These are phyloP conservation scores for Coregonus sp. DNA, from an alignment of 2,797 vertebrate genomes.

Conservation along the genomic window DNA sequence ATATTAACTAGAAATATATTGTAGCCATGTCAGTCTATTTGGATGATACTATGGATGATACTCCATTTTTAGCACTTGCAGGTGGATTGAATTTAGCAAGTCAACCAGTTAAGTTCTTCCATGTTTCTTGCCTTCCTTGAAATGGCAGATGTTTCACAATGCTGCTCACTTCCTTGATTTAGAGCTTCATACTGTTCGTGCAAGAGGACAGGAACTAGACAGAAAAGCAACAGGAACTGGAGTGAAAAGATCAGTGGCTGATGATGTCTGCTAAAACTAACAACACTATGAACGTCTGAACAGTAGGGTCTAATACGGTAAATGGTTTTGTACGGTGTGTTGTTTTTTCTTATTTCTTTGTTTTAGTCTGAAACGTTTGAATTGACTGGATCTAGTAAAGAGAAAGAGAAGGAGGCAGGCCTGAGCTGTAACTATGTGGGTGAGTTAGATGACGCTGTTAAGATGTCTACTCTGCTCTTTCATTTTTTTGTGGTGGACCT, in stretches of 20 bases:
- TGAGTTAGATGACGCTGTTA: slow-evolving; percentile 1
- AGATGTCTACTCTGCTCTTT: too few relatives aligned
- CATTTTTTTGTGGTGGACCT: neutral
- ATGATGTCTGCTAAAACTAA: neutral
- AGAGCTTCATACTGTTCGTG: slow-evolving; percentile 1
- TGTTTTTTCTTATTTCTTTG: neutral
- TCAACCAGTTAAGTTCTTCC: neutral
- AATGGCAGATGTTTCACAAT: slow-evolving; percentile 26
- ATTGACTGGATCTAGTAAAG: neutral
- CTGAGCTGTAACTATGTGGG: slow-evolving; percentile 6
- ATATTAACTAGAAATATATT: neutral
- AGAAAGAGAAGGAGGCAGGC: neutral
- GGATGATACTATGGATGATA: neutral
- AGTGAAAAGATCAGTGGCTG: neutral
- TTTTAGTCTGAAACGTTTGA: neutral
- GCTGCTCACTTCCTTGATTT: slow-evolving; percentile 30
- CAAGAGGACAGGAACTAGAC: slow-evolving; percentile 10
- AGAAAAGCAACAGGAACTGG: neutral
- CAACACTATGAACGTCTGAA: neutral
- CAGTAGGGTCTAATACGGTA: neutral
- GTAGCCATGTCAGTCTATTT: neutral
- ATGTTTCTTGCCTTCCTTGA: slow-evolving; percentile 3
- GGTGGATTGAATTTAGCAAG: neutral
- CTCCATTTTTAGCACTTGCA: neutral
- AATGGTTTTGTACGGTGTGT: neutral